These are phyloP conservation scores for Netelia inedita DNA, from an alignment of 2,888 invertebrate species.

Conservation along the genomic window DNA sequence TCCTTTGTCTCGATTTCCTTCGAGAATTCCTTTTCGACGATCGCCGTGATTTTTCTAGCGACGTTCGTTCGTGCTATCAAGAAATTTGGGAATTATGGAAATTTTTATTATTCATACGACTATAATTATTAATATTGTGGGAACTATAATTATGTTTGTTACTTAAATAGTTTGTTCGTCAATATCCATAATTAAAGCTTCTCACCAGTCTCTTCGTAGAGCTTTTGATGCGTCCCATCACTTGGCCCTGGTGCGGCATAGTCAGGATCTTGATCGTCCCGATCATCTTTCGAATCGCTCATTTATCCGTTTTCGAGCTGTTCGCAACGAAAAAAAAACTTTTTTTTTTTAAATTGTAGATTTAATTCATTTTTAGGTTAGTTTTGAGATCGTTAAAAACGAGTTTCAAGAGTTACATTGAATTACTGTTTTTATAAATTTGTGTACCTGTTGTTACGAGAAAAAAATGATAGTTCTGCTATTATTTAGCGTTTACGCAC, in stretches of 20 bases:
- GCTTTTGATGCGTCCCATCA: constrained; percentile 77
- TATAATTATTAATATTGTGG: background rate
- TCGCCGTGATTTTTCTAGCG: constrained; percentile 86
- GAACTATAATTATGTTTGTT: too few relatives aligned
- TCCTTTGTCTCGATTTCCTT: constrained; percentile 90
- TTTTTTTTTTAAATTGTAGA: constrained; percentile 2
- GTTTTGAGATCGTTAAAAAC: background rate
- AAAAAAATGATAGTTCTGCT: background rate
- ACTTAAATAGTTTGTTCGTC: too few relatives aligned
- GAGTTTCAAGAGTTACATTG: background rate
- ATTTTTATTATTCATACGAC: background rate
- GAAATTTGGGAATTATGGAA: background rate
- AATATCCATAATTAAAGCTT: background rate
- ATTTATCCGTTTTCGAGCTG: constrained; percentile 68
- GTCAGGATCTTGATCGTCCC: constrained; percentile 82
- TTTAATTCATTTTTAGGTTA: background rate
- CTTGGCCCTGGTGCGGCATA: constrained; percentile 78
- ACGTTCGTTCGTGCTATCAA: constrained; percentile 78
- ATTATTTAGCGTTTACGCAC: background rate
- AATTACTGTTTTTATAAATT: background rate
- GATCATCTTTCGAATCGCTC: constrained; percentile 72
- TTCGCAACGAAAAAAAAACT: background rate
- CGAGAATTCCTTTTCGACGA: constrained; percentile 91
- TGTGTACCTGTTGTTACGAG: background rate
- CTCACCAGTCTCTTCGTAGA: constrained; percentile 81